Percentiles rank a stretch among this genome's conserved stretches.
These are phyloP conservation scores for Hylaeus volcanicus DNA, from an alignment of 1,140 invertebrate species.

Conservation along the genomic window DNA sequence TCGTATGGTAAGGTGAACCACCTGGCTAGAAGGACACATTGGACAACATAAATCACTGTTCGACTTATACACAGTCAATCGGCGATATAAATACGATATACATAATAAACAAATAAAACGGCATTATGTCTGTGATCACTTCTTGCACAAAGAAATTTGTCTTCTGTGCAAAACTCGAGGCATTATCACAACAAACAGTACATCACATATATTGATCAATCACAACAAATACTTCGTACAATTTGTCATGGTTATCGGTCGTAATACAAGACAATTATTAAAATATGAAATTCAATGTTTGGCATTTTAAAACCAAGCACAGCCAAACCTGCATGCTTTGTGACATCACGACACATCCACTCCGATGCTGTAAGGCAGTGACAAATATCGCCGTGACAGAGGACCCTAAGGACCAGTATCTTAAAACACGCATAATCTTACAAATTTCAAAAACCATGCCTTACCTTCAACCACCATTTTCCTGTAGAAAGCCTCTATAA, in stretches of 20 bases:
- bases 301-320: conserved; percentile 33
- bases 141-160: conserved; percentile 38
- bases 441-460: conserved; percentile 65
- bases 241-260: conserved; percentile 1
- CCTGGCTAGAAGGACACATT: conserved; percentile 81
- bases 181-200: conserved; percentile 34
- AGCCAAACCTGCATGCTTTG: conserved; percentile 50
- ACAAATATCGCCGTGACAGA: conserved; percentile 54
- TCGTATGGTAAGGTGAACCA: conserved; percentile 94
- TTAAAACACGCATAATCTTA: conserved; percentile 42
- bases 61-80: background rate
- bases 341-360: conserved; percentile 49
- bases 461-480: conserved; percentile 85
- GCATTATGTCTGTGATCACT: conserved; percentile 43
- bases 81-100: conserved; percentile 16
- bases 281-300: conserved; percentile 19
- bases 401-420: conserved; percentile 69
- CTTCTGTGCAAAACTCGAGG: conserved; percentile 32
- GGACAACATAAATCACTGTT: background rate
- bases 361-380: conserved; percentile 56
- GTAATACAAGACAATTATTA: conserved; percentile 9
- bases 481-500: conserved; percentile 83
- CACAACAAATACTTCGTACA: background rate
- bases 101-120: conserved; percentile 1
- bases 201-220: conserved; percentile 42